phyloP scores from a whole-genome alignment of 2,113 vertebrate species.

The Sylvilagus bachmani region DNA sequence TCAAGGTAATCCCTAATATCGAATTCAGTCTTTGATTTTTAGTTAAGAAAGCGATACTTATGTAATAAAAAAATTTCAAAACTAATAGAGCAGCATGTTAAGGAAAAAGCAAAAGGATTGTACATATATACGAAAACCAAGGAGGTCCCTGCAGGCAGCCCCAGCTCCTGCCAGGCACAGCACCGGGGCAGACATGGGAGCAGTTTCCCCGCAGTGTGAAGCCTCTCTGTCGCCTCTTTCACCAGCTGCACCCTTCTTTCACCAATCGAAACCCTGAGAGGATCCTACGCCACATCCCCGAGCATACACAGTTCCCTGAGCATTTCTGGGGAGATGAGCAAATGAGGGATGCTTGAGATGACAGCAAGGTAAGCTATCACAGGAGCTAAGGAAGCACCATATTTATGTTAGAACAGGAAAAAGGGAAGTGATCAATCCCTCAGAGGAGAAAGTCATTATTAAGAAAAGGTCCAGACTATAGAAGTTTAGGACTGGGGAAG shows the following conservation, averaged over 20 bases:
- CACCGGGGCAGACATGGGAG: accelerated
- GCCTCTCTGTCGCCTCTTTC: accelerated
- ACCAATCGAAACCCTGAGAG: background rate
- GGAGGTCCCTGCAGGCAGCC: background rate
- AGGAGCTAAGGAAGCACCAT: background rate
- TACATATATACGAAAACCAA: background rate
- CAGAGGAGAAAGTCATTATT: background rate
- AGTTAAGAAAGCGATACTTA: background rate
- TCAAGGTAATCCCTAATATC: background rate
- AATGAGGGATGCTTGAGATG: background rate
- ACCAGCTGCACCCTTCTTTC: no score
- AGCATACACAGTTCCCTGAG: background rate
- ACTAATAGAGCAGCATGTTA: background rate
- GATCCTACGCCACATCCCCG: no score
- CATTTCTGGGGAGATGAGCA: background rate
- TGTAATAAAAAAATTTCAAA: no score
- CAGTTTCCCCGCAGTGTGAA: accelerated
- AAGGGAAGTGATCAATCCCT: background rate
- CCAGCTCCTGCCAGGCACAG: background rate
- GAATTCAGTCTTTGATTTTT: background rate
- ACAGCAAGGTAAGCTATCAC: background rate
- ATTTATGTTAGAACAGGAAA: background rate
- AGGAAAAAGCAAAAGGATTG: background rate
- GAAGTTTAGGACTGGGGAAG: background rate
- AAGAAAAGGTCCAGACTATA: background rate